Conservation (phyloP, 1,140 invertebrate genomes). For the Drosophila grimshawi region DNA sequence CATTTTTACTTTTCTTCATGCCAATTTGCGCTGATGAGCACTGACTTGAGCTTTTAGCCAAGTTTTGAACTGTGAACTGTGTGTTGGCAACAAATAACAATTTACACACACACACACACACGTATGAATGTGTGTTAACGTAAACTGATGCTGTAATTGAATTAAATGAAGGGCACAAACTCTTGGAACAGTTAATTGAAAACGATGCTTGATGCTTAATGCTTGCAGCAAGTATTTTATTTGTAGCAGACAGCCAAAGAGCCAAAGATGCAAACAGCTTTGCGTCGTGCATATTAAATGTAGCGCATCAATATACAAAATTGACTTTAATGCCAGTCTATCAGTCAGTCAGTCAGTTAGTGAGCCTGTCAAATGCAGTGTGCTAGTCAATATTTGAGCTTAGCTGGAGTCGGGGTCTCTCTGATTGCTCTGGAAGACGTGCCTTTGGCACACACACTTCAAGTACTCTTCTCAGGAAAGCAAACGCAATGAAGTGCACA, state of each 20-base stretch:
- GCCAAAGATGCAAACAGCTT: background rate
- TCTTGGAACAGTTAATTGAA: conserved; percentile 37
- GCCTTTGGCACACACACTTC: conserved; percentile 64
- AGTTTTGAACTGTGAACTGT: conserved; percentile 15
- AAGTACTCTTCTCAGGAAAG: conserved; percentile 63
- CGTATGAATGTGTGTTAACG: background rate
- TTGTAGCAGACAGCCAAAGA: conserved; percentile 6
- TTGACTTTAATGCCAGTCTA: conserved; percentile 30
- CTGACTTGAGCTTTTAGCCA: background rate
- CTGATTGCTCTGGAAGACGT: conserved; percentile 51
- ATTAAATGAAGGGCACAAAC: conserved; percentile 18
- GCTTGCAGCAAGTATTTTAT: conserved; percentile 16
- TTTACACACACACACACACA: background rate
- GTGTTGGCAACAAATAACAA: background rate
- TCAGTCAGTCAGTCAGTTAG: background rate
- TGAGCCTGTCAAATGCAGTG: conserved; percentile 19
- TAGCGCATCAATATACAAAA: conserved; percentile 50
- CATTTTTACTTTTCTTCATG: too few species aligned
- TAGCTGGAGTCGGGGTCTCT: conserved; percentile 6
- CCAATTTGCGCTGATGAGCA: conserved; percentile 12
- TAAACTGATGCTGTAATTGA: conserved; percentile 20
- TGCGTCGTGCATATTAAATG: conserved; percentile 43
- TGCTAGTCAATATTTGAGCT: conserved; percentile 44
- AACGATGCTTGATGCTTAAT: conserved; percentile 17
- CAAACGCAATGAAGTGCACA: conserved; percentile 60